Percentiles rank a stretch among this genome's conserved stretches.
These are phyloP conservation scores for Hippocampus comes DNA, from an alignment of 2,113 vertebrate species.

Conservation along the genomic window DNA sequence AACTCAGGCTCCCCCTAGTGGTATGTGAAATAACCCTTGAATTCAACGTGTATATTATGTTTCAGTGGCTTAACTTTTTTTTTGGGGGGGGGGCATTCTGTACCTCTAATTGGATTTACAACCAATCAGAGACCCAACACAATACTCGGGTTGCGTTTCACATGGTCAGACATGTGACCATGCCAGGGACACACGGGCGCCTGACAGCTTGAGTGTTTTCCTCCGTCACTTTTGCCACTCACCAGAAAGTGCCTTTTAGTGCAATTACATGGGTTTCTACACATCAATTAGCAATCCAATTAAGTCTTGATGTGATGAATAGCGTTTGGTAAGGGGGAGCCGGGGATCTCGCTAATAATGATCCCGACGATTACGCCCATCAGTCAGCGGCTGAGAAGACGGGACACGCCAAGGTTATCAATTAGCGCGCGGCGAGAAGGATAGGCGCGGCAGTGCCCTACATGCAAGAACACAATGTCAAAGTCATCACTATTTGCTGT, in stretches of 20 bases:
- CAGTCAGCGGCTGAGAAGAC: conserved; percentile 61
- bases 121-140: too few relatives aligned
- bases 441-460: background rate
- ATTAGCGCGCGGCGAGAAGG: conserved; percentile 10
- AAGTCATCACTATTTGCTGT: background rate
- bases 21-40: background rate
- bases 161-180: conserved; percentile 11
- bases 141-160: background rate
- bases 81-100: too few relatives aligned
- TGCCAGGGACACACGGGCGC: conserved; percentile 14
- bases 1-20: background rate
- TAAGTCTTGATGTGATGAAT: conserved; percentile 75
- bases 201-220: conserved; percentile 41
- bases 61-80: too few relatives aligned
- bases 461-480: background rate
- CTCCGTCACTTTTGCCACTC: conserved; percentile 24
- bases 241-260: conserved; percentile 67
- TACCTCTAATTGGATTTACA: too few relatives aligned
- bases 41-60: too few relatives aligned
- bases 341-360: conserved; percentile 70
- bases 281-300: conserved; percentile 78
- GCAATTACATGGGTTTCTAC: conserved; percentile 75
- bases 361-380: conserved; percentile 65
- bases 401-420: conserved; percentile 48
- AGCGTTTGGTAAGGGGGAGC: conserved; percentile 45